Base-by-base conservation (phyloP, 2,888 invertebrate genomes). In the Steromphala cineraria region DNA sequence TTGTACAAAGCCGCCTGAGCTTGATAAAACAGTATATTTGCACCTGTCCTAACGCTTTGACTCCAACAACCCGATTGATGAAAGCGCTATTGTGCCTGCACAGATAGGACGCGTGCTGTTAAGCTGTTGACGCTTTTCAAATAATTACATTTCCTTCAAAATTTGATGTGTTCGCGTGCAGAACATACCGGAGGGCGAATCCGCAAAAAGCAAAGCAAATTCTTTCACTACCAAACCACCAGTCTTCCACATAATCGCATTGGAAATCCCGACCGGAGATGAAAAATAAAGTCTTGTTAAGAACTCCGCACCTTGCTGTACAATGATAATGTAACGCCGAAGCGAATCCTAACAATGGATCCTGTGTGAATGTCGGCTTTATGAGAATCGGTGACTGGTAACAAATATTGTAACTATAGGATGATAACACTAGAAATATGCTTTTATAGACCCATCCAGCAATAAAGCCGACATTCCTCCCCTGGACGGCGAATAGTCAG, bases 51-150 rank as follows among this genome's bases (percentile, higher is more conserved):
- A 19, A 7, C 21, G 56, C 36, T 56, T 31, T 77, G 19, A 31
- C 28, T 77, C 40, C 31, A 77, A 77, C 28, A 77, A 55, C 28
- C 53, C 53, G 31, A 36, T 36, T 17, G 19, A 77, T 36, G 56
- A 77, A 55, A 77, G 55, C 15, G 2, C 77, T 36, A 24, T 77
- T 77, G 77, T 77, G 36, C 15, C 19, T 19, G 77, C 56, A 56
- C 36, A 36, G 36, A 21, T 31, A 53, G 19, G 31, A 56, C 77
- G 77, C 77, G 77, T 77, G 56, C 77, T 24, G 77, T 17, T 28
- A 62, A 62, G 62, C 17, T 28, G 62, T 62, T 17, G 62, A 62
- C 62, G 62, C 62, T 62, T 62, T 62, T 62, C 62, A 62, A 62
- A 62, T 62, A 62, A 62, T 62, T 21, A 62, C 62, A 62, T 62